Evolutionary conservation across 2,888 invertebrate genomes (phyloP), one percentile per base, ranked within the genome.

Genomic region (Lithophane ornitopus): DNA sequence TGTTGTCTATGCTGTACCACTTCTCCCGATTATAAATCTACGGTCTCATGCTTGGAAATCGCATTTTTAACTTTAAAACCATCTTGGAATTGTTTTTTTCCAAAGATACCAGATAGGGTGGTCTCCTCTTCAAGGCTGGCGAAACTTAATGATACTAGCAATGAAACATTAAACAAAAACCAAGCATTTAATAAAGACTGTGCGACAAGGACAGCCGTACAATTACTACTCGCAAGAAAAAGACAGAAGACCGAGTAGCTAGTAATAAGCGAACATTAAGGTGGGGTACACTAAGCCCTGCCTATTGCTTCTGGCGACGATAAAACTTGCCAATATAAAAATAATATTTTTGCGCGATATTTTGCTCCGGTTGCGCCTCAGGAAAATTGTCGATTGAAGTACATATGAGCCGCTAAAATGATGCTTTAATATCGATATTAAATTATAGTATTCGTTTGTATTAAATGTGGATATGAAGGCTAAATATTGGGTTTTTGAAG

Each of bases 271-370:
- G 76, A 80, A 86, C 85, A 90, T 91, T 89, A 89, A 87, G 84
- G 72, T 85, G 87, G 79, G 84, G 84, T 85, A 84, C 85, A 88
- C 85, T 87, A 87, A 88, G 82, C 81, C 85, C 85, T 85, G 87
- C 87, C 83, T 88, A 86, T 89, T 81, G 92, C 93, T 91, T 65
- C 90, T 89, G 92, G 92, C 91, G 77, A 90, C 86, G 88, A 92
- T 91, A 87, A 89, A 89, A 88, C 84, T 88, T 88, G 86, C 85
- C 85, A 87, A 90, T 90, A 90, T 90, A 91, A 91, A 90, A 90
- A 88, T 71, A 82, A 81, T 82, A 85, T 88, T 88, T 88, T 87
- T 85, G 84, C 85, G 80, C 81, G 70, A 85, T 85, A 82, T 88
- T 91, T 86, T 88, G 85, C 87, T 77, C 81, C 52, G 77, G 87